A percentile compares a stretch with the other conserved stretches of the same genome.
Conservation (phyloP, 2,888 invertebrate genomes). For the Eumacrocentrus americanus region DNA sequence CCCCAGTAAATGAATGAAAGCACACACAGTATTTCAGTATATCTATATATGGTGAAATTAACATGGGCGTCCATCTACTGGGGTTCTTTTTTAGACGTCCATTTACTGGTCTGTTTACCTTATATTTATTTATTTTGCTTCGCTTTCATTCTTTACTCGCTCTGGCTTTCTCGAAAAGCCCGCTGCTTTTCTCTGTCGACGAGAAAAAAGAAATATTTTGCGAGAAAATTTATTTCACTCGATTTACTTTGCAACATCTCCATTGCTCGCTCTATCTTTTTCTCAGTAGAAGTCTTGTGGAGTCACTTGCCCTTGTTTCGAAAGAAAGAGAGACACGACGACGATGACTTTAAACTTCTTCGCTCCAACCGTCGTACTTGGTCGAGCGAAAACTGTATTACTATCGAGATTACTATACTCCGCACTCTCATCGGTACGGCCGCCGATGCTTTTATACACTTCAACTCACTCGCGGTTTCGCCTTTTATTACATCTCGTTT, state of each 20-base stretch:
- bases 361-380: neutral
- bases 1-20: too few species aligned
- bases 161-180: conserved; percentile 1
- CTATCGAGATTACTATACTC: neutral
- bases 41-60: too few species aligned
- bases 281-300: neutral
- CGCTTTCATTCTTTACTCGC: neutral
- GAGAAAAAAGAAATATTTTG: conserved; percentile 6
- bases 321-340: too few species aligned
- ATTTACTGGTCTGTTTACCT: too few species aligned
- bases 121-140: too few species aligned
- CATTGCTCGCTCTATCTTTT: neutral
- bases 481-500: neutral
- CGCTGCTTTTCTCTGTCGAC: neutral
- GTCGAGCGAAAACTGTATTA: conserved; percentile 10
- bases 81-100: too few species aligned
- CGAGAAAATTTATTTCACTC: conserved; percentile 19
- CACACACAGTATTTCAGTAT: too few species aligned
- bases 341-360: conserved; percentile 18
- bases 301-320: neutral
- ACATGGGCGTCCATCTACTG: too few species aligned
- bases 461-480: neutral
- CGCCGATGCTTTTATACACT: neutral
- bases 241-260: conserved; percentile 21
- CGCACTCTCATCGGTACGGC: conserved; percentile 11